phyloP scores from a whole-genome alignment of 2,797 vertebrate species.

The Lates japonicus region DNA sequence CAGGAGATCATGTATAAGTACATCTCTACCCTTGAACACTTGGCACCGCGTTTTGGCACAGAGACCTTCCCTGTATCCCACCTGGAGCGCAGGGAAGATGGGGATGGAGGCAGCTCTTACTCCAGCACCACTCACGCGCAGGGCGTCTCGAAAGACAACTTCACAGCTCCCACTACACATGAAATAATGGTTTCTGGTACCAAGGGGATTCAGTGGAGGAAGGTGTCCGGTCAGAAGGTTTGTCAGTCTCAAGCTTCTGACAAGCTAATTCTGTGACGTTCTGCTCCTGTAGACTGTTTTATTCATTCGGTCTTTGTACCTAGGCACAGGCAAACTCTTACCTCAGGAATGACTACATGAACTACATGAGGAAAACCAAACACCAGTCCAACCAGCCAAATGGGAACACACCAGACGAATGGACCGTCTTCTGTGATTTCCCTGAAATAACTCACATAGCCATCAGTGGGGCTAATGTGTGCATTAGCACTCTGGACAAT shows the following conservation, averaged over 20 bases:
- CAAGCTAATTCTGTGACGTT: not conserved
- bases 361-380: conserved; percentile 59
- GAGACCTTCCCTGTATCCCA: conserved; percentile 83
- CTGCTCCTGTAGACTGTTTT: not conserved
- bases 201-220: conserved; percentile 90
- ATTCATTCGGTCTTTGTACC: conserved; percentile 1
- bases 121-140: conserved; percentile 44
- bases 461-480: conserved; percentile 83
- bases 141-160: conserved; percentile 38
- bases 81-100: conserved; percentile 80
- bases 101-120: conserved; percentile 72
- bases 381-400: conserved; percentile 20
- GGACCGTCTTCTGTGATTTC: conserved; percentile 92
- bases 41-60: conserved; percentile 87
- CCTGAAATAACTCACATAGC: conserved; percentile 92
- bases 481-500: conserved; percentile 92
- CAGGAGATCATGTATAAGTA: conserved; percentile 94
- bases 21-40: conserved; percentile 91
- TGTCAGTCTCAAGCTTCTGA: not conserved
- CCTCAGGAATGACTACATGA: conserved; percentile 72
- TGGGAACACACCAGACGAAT: conserved; percentile 57
- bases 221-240: conserved; percentile 70
- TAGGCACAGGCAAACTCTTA: conserved; percentile 75
- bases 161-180: conserved; percentile 65
- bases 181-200: conserved; percentile 89